Percentiles rank a stretch among this genome's conserved stretches.
Conservation (phyloP, 2,797 vertebrate genomes). For the Sebastes hubbsi region DNA sequence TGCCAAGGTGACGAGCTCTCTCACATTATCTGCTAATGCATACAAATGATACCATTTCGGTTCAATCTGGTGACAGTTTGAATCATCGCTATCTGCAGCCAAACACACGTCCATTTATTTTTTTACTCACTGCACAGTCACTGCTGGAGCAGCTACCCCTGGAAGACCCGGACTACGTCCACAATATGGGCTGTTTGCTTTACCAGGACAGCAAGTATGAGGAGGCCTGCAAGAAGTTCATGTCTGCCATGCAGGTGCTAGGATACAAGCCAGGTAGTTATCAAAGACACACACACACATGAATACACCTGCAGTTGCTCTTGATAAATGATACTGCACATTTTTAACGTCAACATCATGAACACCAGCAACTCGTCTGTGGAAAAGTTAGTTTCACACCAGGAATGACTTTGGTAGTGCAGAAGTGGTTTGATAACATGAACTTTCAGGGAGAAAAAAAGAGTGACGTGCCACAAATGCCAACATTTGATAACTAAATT, state of each 20-base stretch:
- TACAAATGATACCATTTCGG: background rate
- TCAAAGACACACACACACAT: background rate
- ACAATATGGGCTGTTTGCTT: conserved; percentile 92
- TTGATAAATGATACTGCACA: background rate
- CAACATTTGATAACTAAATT: background rate
- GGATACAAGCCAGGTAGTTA: conserved; percentile 88
- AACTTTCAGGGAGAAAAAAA: background rate
- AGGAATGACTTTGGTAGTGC: background rate
- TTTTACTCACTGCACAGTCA: conserved; percentile 71
- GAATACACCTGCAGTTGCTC: background rate
- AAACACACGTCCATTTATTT: background rate
- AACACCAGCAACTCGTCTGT: background rate
- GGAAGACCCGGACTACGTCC: conserved; percentile 87
- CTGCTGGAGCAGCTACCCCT: conserved; percentile 90
- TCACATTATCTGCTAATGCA: background rate
- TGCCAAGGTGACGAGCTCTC: conserved; percentile 81
- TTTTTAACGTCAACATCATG: background rate
- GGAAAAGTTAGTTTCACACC: background rate
- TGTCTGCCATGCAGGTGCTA: conserved; percentile 87
- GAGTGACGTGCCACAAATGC: background rate
- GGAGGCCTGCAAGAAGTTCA: conserved; percentile 90
- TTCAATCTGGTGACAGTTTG: background rate
- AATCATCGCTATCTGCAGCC: background rate
- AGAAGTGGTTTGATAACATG: background rate
- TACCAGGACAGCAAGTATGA: conserved; percentile 91